Evolutionary conservation across 2,797 vertebrate species (phyloP), one percentile per base, ranked within the genome.

Genomic region (Cichlasoma orientale): DNA sequence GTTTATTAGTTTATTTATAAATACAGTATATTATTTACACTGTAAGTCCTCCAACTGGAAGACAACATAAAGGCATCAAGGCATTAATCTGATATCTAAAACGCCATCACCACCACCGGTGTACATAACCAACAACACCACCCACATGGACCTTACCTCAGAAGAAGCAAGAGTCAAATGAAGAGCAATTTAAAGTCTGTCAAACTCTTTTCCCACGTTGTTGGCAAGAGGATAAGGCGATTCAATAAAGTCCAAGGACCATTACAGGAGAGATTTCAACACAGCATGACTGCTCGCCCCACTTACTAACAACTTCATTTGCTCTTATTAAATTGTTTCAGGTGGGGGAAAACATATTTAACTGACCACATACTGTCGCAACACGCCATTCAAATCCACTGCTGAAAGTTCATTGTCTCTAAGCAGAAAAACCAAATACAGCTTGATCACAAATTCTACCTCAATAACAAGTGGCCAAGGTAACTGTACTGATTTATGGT

Each of bases 51-150:
- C 94, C 83, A 83, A 89, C 84, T 82, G 86, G 93, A 93, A 95
- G 94, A 95, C 93, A 95, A 95, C 94, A 93, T 84, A 95, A 95
- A 96, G 95, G 96, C 96, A 96, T 95, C 92, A 90, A 95, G 96
- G 96, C 93, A 94, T 96, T 94, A 86, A 92, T 95, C 85, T 92
- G 89, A 95, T 94, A 94, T 94, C 88, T 89, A 91, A 90, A 92
- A 90, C 82, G 85, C 91, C 89, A 84, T 87, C 85, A 90, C 85
- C 89, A 92, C 85, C 89, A 92, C 79, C 81, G 79, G 86, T 86
- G 75, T 56, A 86, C 79, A 80, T 72, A 79, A 89, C 88, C 82
- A 85, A 90, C 83, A 69, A 81, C 76, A 83, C 88, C 87, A 92
- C 87, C 88, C 89, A 88, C 4, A 57, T 83, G 78, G 71, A 76